Evolutionary conservation across 2,888 invertebrate genomes (phyloP).

Genomic region (Drosophila seclusa): DNA sequence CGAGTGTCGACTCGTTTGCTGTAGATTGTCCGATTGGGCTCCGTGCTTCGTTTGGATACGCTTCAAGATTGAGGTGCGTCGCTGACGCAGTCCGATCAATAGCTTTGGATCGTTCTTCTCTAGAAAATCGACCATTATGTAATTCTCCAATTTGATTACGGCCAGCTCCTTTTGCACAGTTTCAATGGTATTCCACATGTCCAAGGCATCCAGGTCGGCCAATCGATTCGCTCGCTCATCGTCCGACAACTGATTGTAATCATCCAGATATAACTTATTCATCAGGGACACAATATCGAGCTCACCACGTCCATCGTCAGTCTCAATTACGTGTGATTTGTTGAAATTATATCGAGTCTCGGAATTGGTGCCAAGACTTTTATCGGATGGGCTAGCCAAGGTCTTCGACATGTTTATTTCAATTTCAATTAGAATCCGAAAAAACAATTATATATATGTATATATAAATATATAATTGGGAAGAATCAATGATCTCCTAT

Average conservation of each 20-base stretch:
- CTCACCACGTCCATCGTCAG: slow-evolving; percentile 36
- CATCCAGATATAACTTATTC: slow-evolving; percentile 60
- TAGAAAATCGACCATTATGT: slow-evolving; percentile 79
- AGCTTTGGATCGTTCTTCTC: slow-evolving; percentile 83
- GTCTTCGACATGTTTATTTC: not conserved
- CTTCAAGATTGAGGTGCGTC: slow-evolving; percentile 58
- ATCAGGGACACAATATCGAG: slow-evolving; percentile 63
- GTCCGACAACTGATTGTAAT: slow-evolving; percentile 47
- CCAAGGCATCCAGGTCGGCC: slow-evolving; percentile 69
- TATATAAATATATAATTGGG: not conserved
- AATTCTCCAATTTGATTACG: slow-evolving; percentile 78
- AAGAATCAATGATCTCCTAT: not conserved
- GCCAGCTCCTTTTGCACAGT: slow-evolving; percentile 73
- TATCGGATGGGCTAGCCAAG: slow-evolving; percentile 29
- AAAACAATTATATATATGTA: too few species aligned
- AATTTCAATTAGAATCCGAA: not conserved
- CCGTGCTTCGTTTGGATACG: slow-evolving; percentile 41
- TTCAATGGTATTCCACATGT: slow-evolving; percentile 71
- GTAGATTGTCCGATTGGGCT: slow-evolving; percentile 19
- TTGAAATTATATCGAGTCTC: slow-evolving; percentile 3
- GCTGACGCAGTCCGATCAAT: slow-evolving; percentile 75
- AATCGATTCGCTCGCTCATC: slow-evolving; percentile 57
- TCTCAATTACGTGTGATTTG: not conserved
- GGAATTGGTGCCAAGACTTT: slow-evolving; percentile 1
- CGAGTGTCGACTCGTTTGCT: slow-evolving; percentile 51